Conservation (phyloP, 2,113 vertebrate species). For the Microcebus tavaratra region DNA sequence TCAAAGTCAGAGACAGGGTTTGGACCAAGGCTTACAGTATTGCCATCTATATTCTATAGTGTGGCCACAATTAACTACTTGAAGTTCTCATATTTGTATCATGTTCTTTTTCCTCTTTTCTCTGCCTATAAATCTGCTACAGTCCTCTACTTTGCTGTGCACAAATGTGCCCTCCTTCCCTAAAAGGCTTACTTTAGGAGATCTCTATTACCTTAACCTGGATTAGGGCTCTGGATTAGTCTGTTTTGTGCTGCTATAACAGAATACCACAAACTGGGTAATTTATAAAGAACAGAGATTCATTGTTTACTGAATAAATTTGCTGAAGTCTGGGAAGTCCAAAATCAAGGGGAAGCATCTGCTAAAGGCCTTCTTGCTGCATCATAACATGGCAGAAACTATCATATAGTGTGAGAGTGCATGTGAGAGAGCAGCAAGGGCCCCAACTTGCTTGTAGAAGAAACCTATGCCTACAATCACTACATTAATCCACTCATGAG, state of each 20-base stretch:
- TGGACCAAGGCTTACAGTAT: background rate
- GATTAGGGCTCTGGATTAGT: background rate
- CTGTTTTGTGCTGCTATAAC: background rate
- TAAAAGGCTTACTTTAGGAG: background rate
- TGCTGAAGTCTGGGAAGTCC: background rate
- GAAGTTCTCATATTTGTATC: background rate
- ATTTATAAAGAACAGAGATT: background rate
- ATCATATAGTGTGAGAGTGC: background rate
- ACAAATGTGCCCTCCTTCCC: rapidly evolving
- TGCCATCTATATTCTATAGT: background rate
- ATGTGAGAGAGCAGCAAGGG: background rate
- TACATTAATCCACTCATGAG: background rate
- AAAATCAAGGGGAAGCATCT: background rate
- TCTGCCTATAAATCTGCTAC: background rate
- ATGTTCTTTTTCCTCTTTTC: background rate
- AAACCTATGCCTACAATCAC: background rate
- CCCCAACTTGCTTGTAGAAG: background rate
- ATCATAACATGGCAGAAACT: background rate
- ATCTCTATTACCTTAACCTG: background rate
- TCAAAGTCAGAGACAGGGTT: background rate
- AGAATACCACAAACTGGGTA: background rate
- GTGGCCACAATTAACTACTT: background rate
- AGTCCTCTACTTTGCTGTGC: background rate
- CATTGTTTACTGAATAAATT: background rate
- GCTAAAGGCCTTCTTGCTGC: background rate